Percentiles rank a stretch among this genome's conserved stretches.
Conservation (phyloP, 2,888 invertebrate genomes). For the Cephus runcator region DNA sequence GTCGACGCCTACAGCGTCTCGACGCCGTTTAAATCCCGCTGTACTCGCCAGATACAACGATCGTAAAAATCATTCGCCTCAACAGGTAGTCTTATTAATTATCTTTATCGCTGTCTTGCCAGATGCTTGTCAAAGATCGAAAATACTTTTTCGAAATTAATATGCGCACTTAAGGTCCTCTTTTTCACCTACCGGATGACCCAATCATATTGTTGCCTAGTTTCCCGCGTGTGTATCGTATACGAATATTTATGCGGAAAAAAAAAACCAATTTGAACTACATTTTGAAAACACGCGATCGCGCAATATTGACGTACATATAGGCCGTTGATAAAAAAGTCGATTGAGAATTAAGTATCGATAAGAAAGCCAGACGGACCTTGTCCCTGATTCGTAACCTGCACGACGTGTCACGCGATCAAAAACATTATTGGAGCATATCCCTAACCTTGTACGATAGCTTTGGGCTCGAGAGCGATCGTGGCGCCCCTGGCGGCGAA, state of each 20-base stretch:
- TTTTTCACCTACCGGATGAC: not conserved
- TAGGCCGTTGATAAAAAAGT: not conserved
- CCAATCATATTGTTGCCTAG: not conserved
- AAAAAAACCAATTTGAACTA: not conserved
- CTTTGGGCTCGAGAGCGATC: too few species aligned
- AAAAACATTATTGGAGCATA: too few species aligned
- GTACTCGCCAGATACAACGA: constrained; percentile 48
- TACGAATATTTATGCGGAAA: not conserved
- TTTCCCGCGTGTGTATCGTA: not conserved
- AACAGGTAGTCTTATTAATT: constrained; percentile 40
- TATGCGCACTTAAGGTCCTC: not conserved
- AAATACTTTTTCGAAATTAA: constrained; percentile 1
- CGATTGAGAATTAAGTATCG: not conserved
- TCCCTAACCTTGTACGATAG: too few species aligned
- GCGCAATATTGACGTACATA: not conserved
- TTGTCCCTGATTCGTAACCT: not conserved
- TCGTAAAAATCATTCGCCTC: constrained; percentile 33
- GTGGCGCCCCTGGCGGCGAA: too few species aligned
- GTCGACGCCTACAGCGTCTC: constrained; percentile 41
- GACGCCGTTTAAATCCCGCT: constrained; percentile 50
- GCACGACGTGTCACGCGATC: too few species aligned
- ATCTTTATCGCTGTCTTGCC: too few species aligned
- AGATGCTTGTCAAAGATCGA: not conserved
- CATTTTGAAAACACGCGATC: not conserved
- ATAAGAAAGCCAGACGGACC: not conserved